Base-by-base conservation (phyloP, 2,888 invertebrate genomes). In the Phytoseiulus persimilis region DNA sequence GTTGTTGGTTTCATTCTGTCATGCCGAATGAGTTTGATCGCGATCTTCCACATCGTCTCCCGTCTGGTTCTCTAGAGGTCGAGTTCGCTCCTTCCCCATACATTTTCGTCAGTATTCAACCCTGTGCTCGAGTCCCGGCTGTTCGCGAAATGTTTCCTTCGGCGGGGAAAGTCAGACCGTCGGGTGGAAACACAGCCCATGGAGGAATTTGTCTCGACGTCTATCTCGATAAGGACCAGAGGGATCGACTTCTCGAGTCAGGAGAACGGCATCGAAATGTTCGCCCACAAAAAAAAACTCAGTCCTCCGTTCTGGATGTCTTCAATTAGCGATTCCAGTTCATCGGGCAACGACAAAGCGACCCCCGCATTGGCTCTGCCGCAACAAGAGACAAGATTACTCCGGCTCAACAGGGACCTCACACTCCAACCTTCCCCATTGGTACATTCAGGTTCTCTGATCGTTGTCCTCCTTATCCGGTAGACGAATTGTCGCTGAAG, bases 261-360 rank as follows among this genome's bases (percentile, higher is more conserved):
- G 23, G 65, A 28, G 18, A 65, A 23, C 14, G 1, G 18, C 18
- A 2, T 2, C 65, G 65, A 28, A 23, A 23, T 65, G 23, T 14
- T 65, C 65, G 18, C 18, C 65, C n/a, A n/a, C n/a, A n/a, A n/a
- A 23, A 23, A 65, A 28, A 28, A 18, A 65, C 65, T 23, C 65
- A 28, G 9, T 65, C 65, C 5, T 28, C 18, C 14, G 65, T 1
- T 65, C 65, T 65, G 65, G 28, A 65, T 65, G 65, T 6, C 65
- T 65, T 18, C 87, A 87, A 87, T 87, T 87, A 87, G 87, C 28
- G n/a, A 87, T 87, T 87, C 87, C 87, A 87, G 87, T 32, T 39
- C 39, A 33, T 28, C 87, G 33, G n/a, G 28, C 18, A 87, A 45
- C 28, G 33, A 87, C 31, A 87, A 87, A 31, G 87, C 32, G 33